Evolutionary conservation across 2,888 invertebrate species (phyloP), one percentile per base, ranked within the genome.

Genomic region (Idaea aversata): DNA sequence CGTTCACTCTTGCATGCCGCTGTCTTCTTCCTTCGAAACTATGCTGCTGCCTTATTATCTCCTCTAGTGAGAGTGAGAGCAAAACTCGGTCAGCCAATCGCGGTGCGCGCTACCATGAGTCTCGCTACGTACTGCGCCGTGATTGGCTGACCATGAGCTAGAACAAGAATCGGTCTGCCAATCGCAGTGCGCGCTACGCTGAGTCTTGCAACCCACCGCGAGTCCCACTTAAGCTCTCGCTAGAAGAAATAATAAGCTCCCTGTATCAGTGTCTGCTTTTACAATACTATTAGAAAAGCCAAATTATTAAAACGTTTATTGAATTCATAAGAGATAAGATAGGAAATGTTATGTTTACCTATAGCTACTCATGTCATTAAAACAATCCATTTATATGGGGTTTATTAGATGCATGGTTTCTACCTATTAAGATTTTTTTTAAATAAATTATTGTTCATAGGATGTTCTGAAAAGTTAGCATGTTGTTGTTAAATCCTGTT

Each of bases 1-100:
- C 85, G 83, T 88, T 88, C 90, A 89, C 88, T 87, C 75, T 78
- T 88, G 90, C 90, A 90, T 90, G 91, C 80, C 86, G 90, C 90
- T 86, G 47, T 90, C 88, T 76, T 77, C 78, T 70, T 68, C 79
- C 73, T 74, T 78, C 76, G 74, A 69, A 74, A 77, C 70, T 74
- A 77, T 78, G 78, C 81, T 82, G 77, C 77, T 78, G 74, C 77
- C 75, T 80, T 74, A 73, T 77, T 77, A 75, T 66, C 67, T 72
- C 72, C 71, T 71, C 61, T 65, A 70, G 71, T 15, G 38, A 65
- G 6, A 58, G n/a, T 6, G n/a, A n/a, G n/a, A n/a, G n/a, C n/a
- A n/a, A n/a, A n/a, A n/a, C 15, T 57, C 7, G 57, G 3, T 57
- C 3, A 13, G 25, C 25, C 25, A 25, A 25, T 25, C 25, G 25